A percentile compares a stretch with the other conserved stretches of the same genome.
Conservation (phyloP, 2,797 vertebrate genomes). For the Characodon lateralis region DNA sequence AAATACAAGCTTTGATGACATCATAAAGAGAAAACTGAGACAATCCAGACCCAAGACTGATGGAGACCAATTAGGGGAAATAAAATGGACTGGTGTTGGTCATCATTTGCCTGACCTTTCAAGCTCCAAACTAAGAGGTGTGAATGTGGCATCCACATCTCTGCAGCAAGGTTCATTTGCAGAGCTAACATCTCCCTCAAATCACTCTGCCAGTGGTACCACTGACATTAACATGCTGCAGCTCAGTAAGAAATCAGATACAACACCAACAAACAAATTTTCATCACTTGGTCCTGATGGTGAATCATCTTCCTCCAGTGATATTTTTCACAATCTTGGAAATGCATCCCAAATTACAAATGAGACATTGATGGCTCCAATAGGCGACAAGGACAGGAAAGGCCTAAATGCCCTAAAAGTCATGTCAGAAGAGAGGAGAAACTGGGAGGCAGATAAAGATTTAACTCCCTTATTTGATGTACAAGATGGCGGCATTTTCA, state of each 20-base stretch:
- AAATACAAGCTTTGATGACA: constrained; percentile 30
- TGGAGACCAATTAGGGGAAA: constrained; percentile 30
- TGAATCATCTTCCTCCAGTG: constrained; percentile 16
- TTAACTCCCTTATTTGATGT: not conserved
- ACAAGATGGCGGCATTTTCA: constrained; percentile 14
- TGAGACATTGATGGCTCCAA: constrained; percentile 11
- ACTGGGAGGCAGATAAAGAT: constrained; percentile 49
- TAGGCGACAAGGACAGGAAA: constrained; percentile 35
- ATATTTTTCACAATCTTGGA: constrained; percentile 40
- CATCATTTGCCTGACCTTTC: constrained; percentile 32
- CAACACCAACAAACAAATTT: constrained; percentile 25
- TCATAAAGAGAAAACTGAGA: constrained; percentile 20
- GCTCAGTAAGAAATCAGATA: constrained; percentile 12
- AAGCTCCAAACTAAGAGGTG: constrained; percentile 8
- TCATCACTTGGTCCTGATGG: constrained; percentile 14
- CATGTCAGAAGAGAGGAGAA: constrained; percentile 59
- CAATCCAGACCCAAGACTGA: constrained; percentile 10
- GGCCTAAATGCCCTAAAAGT: constrained; percentile 69
- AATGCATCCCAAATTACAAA: constrained; percentile 47
- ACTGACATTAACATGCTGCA: constrained; percentile 25
- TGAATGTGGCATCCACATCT: not conserved
- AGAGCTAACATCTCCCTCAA: not conserved
- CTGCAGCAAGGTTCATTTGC: constrained; percentile 13
- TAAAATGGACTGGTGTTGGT: constrained; percentile 48
- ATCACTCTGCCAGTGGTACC: constrained; percentile 20